phyloP scores from a whole-genome alignment of 2,113 vertebrate genomes.

The Stercorarius parasiticus region DNA sequence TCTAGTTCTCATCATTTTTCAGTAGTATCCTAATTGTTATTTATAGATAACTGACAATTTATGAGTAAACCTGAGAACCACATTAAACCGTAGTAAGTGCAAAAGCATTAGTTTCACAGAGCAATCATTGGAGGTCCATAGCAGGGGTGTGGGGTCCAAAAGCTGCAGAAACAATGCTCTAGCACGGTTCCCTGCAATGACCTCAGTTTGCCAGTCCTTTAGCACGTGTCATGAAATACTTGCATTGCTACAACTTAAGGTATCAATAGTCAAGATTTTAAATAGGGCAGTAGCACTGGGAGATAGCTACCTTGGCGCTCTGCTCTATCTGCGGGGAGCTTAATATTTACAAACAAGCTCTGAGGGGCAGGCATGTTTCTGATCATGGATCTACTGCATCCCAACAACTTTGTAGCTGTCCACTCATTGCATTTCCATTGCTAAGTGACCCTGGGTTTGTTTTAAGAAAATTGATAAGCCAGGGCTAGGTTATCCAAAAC shows the following conservation, averaged over 20 bases:
- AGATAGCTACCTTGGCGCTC: neutral
- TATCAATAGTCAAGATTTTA: neutral
- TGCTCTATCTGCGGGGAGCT: neutral
- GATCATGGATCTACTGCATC: neutral
- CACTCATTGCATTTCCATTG: neutral
- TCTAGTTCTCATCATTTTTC: neutral
- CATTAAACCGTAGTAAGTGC: rapidly evolving
- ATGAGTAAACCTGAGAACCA: neutral
- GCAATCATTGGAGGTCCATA: neutral
- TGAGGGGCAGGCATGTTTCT: neutral
- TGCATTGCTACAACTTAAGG: neutral
- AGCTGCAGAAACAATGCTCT: neutral
- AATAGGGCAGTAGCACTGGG: neutral
- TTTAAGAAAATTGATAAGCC: neutral
- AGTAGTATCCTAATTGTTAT: neutral
- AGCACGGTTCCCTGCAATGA: neutral
- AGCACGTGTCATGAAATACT: rapidly evolving
- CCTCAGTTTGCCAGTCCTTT: neutral
- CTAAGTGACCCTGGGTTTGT: neutral
- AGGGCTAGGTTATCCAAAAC: neutral
- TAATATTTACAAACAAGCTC: neutral
- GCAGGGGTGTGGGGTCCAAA: neutral
- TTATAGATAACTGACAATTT: neutral
- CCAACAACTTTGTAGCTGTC: neutral
- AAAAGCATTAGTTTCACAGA: neutral